Evolutionary conservation across 1,140 invertebrate genomes (phyloP), one percentile per base, ranked within the genome.

Genomic region (Tetranychus cinnabarinus): DNA sequence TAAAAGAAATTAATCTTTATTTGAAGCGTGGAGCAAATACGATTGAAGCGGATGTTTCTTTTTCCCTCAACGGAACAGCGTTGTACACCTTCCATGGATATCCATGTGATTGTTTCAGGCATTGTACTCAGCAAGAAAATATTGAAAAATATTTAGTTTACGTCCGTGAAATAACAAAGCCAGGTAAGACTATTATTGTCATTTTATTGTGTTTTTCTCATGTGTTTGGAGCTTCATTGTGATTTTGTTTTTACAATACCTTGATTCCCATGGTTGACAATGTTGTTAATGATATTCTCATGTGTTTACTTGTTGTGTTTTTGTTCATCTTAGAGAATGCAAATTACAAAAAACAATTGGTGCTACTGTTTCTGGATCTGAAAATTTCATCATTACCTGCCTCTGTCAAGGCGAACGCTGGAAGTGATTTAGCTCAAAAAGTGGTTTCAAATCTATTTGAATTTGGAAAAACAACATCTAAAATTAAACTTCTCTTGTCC

Each of bases 21-120:
- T 47, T 69, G 35, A 47, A 45, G 1, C 50, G 61, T 37, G 68
- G 68, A n/a, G 66, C 68, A 0, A 69, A 69, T 58, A 65, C 66
- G 10, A 61, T 69, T 5, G 68, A 69, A 62, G 61, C 65, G 0
- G 68, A 69, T 62, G 61, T 69, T 10, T 63, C 60, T 15, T 69
- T 69, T 54, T 56, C 63, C 12, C 37, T 8, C 0, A 65, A 69
- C 45, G 68, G 68, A 10, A 60, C 63, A 12, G 60, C 67, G 2
- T 52, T 62, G 12, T 61, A 50, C 23, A 59, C 50, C 31, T 69
- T 63, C 47, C 68, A 69, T 58, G 68, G 68, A n/a, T 56, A 59
- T 39, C 68, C 68, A 1, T 69, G 68, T 39, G 68, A 69, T 60
- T 69, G 68, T 52, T 58, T 58, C 8, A 3, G 57, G 2, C 37